Base-by-base conservation (phyloP, 2,888 invertebrate species). In the Mythimna loreyi region DNA sequence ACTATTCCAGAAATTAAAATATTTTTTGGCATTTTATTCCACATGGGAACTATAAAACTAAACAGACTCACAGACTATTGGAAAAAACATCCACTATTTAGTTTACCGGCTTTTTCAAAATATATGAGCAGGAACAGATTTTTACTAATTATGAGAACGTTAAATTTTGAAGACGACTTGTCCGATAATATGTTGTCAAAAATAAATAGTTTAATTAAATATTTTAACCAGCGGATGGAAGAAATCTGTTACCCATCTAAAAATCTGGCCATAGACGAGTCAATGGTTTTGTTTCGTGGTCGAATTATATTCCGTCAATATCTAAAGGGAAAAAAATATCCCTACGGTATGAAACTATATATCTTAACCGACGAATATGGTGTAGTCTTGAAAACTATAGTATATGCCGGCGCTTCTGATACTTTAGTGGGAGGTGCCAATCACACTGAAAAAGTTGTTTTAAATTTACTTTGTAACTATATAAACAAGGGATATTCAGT, bases 401-500 rank as follows among this genome's bases (percentile, higher is more conserved):
- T 71, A 49, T 75, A 75, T 72, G 70, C 55, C 67, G 61, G 65
- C 55, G 69, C 74, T 67, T 61, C 61, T 8, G 78, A 75, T 68
- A 70, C 67, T 68, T 28, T 58, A 53, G 74, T 70, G 7, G 75
- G 72, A 50, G 80, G 81, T 40, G 64, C 57, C 21, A 68, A 73
- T 40, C 81, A 83, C 56, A 65, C 59, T 47, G 72, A 65, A 66
- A 85, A 82, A 72, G 81, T 80, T 25, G 84, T 85, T 43, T 63
- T 82, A 45, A 73, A 76, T 56, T 74, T 84, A 56, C 49, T 85
- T 36, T 19, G 61, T 30, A 53, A 67, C 33, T 80, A 75, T 57
- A 0, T 57, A 11, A 57, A 57, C 56, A 36, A 19, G 56, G 9
- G 33, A 11, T 57, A 57, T 57, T 57, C 23, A 19, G 40, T 57